Evolutionary conservation across 2,888 invertebrate genomes (phyloP), one percentile per base, ranked within the genome.

Genomic region (Clunio marinus): DNA sequence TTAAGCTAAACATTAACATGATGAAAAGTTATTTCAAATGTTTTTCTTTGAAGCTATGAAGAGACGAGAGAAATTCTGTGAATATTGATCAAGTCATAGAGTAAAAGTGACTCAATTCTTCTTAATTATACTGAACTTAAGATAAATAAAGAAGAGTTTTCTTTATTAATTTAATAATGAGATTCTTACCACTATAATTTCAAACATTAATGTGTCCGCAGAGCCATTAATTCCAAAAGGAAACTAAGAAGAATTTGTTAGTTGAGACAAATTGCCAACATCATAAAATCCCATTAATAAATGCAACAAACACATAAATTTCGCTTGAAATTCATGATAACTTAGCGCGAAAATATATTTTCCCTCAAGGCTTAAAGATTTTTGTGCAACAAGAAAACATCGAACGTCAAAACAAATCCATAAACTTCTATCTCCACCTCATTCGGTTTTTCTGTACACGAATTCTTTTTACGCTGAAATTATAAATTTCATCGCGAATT

Each of bases 261-360:
- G 8, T 4, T 22, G 51, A 51, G 51, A 51, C 51, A 51, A 51
- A 51, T 51, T 51, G 51, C 51, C 17, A 51, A 7, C 51, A 51
- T 51, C 51, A 22, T 51, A 22, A 51, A 51, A 22, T 22, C 20
- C 51, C 51, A 51, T 51, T 51, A 51, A 51, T 17, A 51, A 22
- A 8, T 51, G 51, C 51, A 51, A 22, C 51, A 51, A 51, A 51
- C 51, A 51, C 51, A 51, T 51, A 51, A 51, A 51, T 51, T 51
- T 17, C 51, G 22, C 51, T 3, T 8, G 22, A 51, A 51, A 51
- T 51, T 51, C 22, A 22, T 51, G 22, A 51, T 51, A n/a, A 41
- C 41, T 41, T 41, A 45, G 45, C 15, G 45, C 45, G 45, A 45
- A 15, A n/a, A 45, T 10, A 45, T 22, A 51, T n/a, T 51, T 51